phyloP scores from a whole-genome alignment of 2,113 vertebrate species.

The Passer domesticus region DNA sequence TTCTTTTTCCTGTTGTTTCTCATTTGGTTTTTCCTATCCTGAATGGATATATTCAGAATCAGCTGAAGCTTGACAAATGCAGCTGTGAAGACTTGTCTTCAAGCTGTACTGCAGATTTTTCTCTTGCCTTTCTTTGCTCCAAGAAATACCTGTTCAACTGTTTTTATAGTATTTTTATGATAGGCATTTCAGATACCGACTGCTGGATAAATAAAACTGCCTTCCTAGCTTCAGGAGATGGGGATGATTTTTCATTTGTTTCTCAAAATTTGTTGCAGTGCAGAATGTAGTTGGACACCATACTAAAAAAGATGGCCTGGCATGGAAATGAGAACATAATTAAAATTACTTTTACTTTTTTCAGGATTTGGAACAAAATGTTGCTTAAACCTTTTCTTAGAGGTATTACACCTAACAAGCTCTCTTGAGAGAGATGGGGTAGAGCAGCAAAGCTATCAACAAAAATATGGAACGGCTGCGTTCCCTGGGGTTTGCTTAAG shows the following conservation, averaged over 20 bases:
- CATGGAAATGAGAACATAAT: constrained; percentile 59
- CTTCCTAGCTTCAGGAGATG: constrained; percentile 12
- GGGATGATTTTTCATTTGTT: not conserved
- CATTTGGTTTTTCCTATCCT: not conserved
- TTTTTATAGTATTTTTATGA: constrained; percentile 55
- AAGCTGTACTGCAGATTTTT: not conserved
- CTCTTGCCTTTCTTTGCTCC: not conserved
- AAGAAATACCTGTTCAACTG: constrained; percentile 41
- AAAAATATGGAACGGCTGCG: not conserved
- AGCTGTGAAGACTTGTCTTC: not conserved
- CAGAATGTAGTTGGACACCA: constrained; percentile 25
- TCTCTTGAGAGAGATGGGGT: constrained; percentile 55
- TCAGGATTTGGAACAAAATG: constrained; percentile 52
- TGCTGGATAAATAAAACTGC: constrained; percentile 55
- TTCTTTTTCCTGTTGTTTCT: not conserved
- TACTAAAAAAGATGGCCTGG: constrained; percentile 7
- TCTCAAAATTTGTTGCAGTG: not conserved
- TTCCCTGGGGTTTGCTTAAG: constrained; percentile 53
- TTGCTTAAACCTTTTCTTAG: constrained; percentile 59
- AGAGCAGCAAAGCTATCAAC: constrained; percentile 48
- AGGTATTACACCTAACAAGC: constrained; percentile 69
- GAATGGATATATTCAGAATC: not conserved
- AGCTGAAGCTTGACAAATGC: not conserved
- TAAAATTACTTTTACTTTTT: constrained; percentile 58
- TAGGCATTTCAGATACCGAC: constrained; percentile 35